Evolutionary conservation across 2,888 invertebrate species (phyloP).

Genomic region (Vandiemenella viatica): DNA sequence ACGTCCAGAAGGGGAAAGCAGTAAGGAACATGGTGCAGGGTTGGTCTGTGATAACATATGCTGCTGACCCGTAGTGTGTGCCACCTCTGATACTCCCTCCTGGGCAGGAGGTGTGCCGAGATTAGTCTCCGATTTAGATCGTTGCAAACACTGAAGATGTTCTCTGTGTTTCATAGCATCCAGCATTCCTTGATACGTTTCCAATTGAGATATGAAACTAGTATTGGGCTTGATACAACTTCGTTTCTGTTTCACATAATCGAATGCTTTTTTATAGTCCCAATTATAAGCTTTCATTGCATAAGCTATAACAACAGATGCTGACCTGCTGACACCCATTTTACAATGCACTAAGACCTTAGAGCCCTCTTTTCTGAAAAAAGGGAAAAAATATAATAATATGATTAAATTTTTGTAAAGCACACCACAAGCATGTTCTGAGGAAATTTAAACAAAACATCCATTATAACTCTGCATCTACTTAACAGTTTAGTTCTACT

Average conservation of each 20-base stretch:
- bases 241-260: constrained; percentile 79
- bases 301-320: constrained; percentile 94
- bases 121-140: constrained; percentile 87
- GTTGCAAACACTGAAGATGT: constrained; percentile 72
- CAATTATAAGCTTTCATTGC: constrained; percentile 96
- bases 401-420: neutral
- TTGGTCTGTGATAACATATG: constrained; percentile 17
- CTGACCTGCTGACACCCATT: constrained; percentile 97
- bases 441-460: neutral
- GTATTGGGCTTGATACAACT: constrained; percentile 92
- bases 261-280: constrained; percentile 76
- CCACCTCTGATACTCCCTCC: constrained; percentile 21
- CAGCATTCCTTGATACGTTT: constrained; percentile 83
- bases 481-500: no score
- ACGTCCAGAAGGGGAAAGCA: constrained; percentile 23
- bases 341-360: constrained; percentile 97
- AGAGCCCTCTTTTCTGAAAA: constrained; percentile 59
- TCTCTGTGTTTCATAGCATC: constrained; percentile 94
- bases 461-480: neutral
- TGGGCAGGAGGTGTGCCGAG: constrained; percentile 45
- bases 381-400: neutral
- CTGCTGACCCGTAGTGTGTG: constrained; percentile 15
- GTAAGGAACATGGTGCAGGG: constrained; percentile 14
- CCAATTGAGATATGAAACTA: constrained; percentile 84
- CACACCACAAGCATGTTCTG: neutral